A percentile compares a stretch with the other conserved stretches of the same genome.
Conservation (phyloP, 2,888 invertebrate genomes). For the Apamea crenata region DNA sequence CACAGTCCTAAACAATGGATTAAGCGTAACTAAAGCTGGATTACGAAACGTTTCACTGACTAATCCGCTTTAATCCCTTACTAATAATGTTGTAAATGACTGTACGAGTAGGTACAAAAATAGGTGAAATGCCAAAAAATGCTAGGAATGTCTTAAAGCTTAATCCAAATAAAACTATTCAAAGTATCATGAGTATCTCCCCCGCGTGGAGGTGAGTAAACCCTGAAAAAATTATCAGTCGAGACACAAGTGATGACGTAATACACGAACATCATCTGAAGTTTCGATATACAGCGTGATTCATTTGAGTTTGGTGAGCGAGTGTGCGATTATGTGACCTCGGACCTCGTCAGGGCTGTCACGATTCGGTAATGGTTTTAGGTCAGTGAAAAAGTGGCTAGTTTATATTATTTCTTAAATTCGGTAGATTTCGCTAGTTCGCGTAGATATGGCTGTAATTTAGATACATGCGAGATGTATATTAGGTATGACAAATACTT, state of each 20-base stretch:
- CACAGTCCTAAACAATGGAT: not conserved
- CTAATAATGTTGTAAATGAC: too few relatives aligned
- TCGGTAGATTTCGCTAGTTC: too few relatives aligned
- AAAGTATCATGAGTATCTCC: conserved; percentile 46
- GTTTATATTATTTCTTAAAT: not conserved
- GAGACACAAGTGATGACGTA: conserved; percentile 58
- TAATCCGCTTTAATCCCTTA: conserved; percentile 26
- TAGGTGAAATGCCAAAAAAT: conserved; percentile 46
- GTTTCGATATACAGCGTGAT: conserved; percentile 70
- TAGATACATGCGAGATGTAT: not conserved
- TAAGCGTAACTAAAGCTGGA: not conserved
- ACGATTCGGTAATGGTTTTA: not conserved
- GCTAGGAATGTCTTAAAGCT: conserved; percentile 47
- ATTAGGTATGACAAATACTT: not conserved
- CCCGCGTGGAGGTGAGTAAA: conserved; percentile 66
- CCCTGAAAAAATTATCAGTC: conserved; percentile 61
- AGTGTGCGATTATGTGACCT: conserved; percentile 67
- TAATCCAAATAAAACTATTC: conserved; percentile 36
- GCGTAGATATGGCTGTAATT: too few relatives aligned
- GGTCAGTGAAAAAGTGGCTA: not conserved
- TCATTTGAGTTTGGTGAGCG: conserved; percentile 73
- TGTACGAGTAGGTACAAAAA: conserved; percentile 21
- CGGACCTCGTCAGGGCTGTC: conserved; percentile 68
- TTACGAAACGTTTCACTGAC: conserved; percentile 25
- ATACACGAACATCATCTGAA: conserved; percentile 62